phyloP scores from a whole-genome alignment of 53 echinoderm and acorn worm genomes.

The Astropecten irregularis region DNA sequence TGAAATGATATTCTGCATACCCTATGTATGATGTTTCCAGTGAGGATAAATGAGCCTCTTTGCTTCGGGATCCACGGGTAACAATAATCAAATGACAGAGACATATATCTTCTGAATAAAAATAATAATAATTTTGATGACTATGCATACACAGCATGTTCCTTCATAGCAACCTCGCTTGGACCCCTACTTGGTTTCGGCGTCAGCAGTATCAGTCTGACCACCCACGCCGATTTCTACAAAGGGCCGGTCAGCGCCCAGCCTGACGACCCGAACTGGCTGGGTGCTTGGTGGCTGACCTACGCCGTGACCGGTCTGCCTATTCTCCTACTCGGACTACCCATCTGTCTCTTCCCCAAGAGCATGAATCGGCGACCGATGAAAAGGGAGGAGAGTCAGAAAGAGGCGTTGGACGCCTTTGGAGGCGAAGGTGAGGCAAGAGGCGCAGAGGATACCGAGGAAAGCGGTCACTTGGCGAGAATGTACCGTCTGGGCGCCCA shows the following conservation, averaged over 20 bases:
- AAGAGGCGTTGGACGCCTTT: background rate
- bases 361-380: background rate
- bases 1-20: too few relatives aligned
- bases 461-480: background rate
- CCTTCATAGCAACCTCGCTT: slow-evolving; percentile 37
- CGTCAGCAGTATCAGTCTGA: slow-evolving; percentile 26
- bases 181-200: slow-evolving; percentile 42
- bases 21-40: too few relatives aligned
- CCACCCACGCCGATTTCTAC: slow-evolving; percentile 51
- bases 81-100: too few relatives aligned
- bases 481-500: slow-evolving; percentile 28
- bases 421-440: background rate
- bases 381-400: background rate
- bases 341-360: slow-evolving; percentile 77
- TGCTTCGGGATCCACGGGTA: too few relatives aligned
- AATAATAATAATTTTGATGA: too few relatives aligned
- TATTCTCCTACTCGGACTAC: slow-evolving; percentile 55
- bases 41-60: too few relatives aligned
- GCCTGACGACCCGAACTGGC: slow-evolving; percentile 70
- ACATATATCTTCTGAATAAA: too few relatives aligned
- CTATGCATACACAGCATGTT: slow-evolving; percentile 46
- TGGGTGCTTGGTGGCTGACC: slow-evolving; percentile 92
- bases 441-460: background rate
- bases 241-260: background rate
- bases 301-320: slow-evolving; percentile 67